Base-by-base conservation (phyloP, 2,797 vertebrate species). In the Delichon dasypus region DNA sequence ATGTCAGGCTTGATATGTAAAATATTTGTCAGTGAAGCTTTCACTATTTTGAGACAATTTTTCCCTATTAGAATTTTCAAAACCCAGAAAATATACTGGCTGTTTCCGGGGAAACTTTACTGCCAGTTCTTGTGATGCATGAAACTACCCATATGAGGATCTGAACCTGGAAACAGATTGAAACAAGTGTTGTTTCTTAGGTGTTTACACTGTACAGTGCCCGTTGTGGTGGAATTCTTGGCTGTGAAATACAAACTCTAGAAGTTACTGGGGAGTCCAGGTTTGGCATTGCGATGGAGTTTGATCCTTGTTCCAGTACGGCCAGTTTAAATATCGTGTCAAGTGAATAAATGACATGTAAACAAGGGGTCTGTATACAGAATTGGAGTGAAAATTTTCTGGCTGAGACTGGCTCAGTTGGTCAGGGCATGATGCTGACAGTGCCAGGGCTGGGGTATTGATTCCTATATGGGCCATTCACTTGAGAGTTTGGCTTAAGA, bases 71-170 rank as follows among this genome's bases (percentile, higher is more conserved):
- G 58, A 74, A 38, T 14, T 14, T 51, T 40, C 50, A n/a, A 57
- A 27, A 4, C 6, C 6, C 9, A 1, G 6, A 54, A 47, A 38
- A n/a, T 5, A 32, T 2, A 19, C 4, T 18, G 13, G 2, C 3
- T 70, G 12, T 55, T 70, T 77, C 29, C 60, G 45, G 12, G 19
- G 29, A 78, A 90, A 34, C 34, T 10, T 11, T n/a, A 8, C 15
- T 54, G 34, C 27, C 25, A 47, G 2, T n/a, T 38, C 17, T 48
- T n/a, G 9, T 57, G 48, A 18, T 85, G 50, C 10, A 18, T 54
- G 16, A 54, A 83, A 50, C 23, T 22, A 10, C 26, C n/a, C 30
- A 8, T 13, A 3, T 8, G 34, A 73, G 17, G 25, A 45, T 75
- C 27, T 92, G 78, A 92, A 26, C 14, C 16, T 26, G 57, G 67